Evolutionary conservation across 2,888 invertebrate species (phyloP).

Genomic region (Dryocosmus kuriphilus): DNA sequence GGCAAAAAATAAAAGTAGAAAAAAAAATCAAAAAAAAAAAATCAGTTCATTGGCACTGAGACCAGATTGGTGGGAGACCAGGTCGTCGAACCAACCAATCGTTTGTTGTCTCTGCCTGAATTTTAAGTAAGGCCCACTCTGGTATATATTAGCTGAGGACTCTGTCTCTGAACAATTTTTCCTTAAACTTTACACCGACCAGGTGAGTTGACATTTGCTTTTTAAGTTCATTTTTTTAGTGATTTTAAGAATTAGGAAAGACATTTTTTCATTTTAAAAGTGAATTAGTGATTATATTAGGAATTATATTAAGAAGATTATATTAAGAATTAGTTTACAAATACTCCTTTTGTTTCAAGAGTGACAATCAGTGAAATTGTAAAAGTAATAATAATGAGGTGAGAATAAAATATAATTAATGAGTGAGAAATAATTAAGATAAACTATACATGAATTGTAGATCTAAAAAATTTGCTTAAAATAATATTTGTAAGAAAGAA

Average conservation of each 20-base stretch:
- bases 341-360: neutral
- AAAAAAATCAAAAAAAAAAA: neutral
- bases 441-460: too few relatives aligned
- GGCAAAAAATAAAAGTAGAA: neutral
- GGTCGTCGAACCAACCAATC: constrained; percentile 76
- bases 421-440: too few relatives aligned
- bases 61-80: constrained; percentile 59
- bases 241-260: too few relatives aligned
- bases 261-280: too few relatives aligned
- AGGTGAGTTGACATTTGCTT: constrained; percentile 68
- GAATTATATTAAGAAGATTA: too few relatives aligned
- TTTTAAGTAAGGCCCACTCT: constrained; percentile 73
- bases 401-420: too few relatives aligned
- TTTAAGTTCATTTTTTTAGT: constrained; percentile 8
- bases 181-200: constrained; percentile 56
- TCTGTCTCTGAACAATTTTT: constrained; percentile 54
- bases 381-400: too few relatives aligned
- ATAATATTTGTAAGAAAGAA: too few relatives aligned
- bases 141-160: constrained; percentile 73
- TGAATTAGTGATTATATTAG: too few relatives aligned
- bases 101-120: constrained; percentile 72
- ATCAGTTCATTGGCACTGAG: neutral
- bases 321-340: too few relatives aligned
- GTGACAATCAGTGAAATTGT: neutral
- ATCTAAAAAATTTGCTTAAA: too few relatives aligned